phyloP scores from a whole-genome alignment of 2,888 invertebrate species.

The Heliconius ethilla region DNA sequence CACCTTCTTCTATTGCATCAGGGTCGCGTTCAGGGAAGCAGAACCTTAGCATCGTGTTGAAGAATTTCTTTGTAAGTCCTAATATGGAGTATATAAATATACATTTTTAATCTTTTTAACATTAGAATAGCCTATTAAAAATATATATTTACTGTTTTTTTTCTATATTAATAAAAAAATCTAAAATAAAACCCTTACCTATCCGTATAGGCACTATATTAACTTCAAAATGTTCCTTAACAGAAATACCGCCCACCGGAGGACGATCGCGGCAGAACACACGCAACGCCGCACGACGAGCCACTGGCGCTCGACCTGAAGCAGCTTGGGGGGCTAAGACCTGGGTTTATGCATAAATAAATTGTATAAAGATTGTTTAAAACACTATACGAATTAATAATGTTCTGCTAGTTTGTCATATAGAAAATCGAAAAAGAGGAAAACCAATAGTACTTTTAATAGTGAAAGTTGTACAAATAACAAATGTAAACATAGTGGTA shows the following conservation, averaged over 20 bases:
- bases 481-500: not conserved
- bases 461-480: not conserved
- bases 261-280: conserved; percentile 98
- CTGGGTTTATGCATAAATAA: conserved; percentile 48
- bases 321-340: conserved; percentile 76
- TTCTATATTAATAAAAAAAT: not conserved
- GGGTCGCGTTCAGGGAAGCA: conserved; percentile 97
- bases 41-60: conserved; percentile 97
- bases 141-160: too few relatives aligned
- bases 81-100: not conserved
- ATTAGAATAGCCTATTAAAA: too few relatives aligned
- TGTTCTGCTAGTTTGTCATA: too few relatives aligned
- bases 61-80: conserved; percentile 97
- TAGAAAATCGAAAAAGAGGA: too few relatives aligned
- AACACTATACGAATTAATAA: too few relatives aligned
- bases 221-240: conserved; percentile 99
- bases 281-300: conserved; percentile 94
- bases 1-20: conserved; percentile 89
- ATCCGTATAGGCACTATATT: conserved; percentile 97
- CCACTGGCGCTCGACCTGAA: conserved; percentile 92
- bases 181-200: conserved; percentile 72
- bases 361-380: not conserved
- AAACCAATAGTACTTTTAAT: not conserved
- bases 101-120: not conserved
- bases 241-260: conserved; percentile 99